These are phyloP conservation scores for Acromyrmex charruanus DNA, from an alignment of 1,140 invertebrate species.

Conservation along the genomic window DNA sequence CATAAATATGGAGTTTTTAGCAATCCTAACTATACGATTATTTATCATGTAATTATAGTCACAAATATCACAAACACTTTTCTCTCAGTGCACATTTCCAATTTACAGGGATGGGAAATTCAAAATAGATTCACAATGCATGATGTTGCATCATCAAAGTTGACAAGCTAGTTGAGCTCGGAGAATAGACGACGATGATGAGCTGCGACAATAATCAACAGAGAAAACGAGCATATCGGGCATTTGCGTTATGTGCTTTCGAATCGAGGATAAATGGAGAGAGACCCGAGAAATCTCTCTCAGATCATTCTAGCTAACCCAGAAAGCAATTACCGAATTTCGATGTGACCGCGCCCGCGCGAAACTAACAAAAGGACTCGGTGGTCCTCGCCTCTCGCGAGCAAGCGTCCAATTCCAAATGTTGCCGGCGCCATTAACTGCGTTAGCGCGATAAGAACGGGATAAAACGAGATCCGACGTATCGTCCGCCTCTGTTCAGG, in stretches of 20 bases:
- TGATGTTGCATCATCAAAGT: neutral
- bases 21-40: no score
- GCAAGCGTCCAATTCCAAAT: slow-evolving; percentile 58
- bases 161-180: slow-evolving; percentile 5
- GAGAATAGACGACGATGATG: slow-evolving; percentile 32
- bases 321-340: slow-evolving; percentile 82
- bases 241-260: neutral
- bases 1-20: no score
- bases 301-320: slow-evolving; percentile 74
- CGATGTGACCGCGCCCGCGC: slow-evolving; percentile 61
- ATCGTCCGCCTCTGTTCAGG: neutral
- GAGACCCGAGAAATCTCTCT: slow-evolving; percentile 46
- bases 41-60: no score
- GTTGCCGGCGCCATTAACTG: slow-evolving; percentile 58
- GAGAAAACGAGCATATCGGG: slow-evolving; percentile 21
- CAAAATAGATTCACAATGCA: neutral
- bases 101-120: neutral
- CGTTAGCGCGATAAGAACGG: slow-evolving; percentile 67
- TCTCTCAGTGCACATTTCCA: neutral
- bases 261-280: slow-evolving; percentile 39
- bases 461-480: slow-evolving; percentile 64
- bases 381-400: slow-evolving; percentile 53
- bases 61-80: no score
- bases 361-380: slow-evolving; percentile 75
- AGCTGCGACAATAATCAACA: slow-evolving; percentile 27